Evolutionary conservation across 1,140 invertebrate genomes (phyloP), one percentile per base, ranked within the genome.

Genomic region (Hermatobates lingyangjiaoensis): DNA sequence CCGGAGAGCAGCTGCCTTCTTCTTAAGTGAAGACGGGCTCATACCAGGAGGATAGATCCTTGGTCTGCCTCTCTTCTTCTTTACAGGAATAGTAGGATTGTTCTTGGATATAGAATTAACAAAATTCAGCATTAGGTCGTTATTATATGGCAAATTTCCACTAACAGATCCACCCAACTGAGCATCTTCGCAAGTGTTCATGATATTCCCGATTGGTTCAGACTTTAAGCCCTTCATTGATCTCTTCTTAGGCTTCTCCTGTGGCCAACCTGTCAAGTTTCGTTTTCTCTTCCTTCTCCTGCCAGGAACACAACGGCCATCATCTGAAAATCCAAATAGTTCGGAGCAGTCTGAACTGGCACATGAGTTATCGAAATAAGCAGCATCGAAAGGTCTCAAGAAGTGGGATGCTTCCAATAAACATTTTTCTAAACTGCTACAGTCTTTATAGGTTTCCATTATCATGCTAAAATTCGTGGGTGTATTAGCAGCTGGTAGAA

Each of bases 221-320:
- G 45, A 25, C 23, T 25, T 46, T 12, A 27, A 12, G 45, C 21
- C 10, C 5, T 7, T 24, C 45, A 25, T 12, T 2, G 40, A 3
- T 48, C 40, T 47, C 30, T 28, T 48, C n/a, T 27, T 34, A 2
- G 51, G 46, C 48, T 55, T 51, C n/a, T 27, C 54, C n/a, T 45
- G 15, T 1, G 54, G 54, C 54, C 54, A 55, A n/a, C 54, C 54
- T 1, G 54, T 55, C 34, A 55, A n/a, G 24, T 55, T 55, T 26
- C 45, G 42, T 40, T 53, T 53, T 25, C 44, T 48, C 25, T 55
- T 55, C 15, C 34, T 51, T n/a, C 45, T 25, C 18, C 27, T 21
- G 3, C 50, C 27, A 15, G 15, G 23, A 15, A 28, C 21, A 5
- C 30, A 48, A 24, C 48, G 34, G 40, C 53, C 54, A 27, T 55